Percentiles rank a stretch among this genome's conserved stretches.
Evolutionary conservation across 2,888 invertebrate genomes (phyloP).

Genomic region (Metopia argyrocephala): DNA sequence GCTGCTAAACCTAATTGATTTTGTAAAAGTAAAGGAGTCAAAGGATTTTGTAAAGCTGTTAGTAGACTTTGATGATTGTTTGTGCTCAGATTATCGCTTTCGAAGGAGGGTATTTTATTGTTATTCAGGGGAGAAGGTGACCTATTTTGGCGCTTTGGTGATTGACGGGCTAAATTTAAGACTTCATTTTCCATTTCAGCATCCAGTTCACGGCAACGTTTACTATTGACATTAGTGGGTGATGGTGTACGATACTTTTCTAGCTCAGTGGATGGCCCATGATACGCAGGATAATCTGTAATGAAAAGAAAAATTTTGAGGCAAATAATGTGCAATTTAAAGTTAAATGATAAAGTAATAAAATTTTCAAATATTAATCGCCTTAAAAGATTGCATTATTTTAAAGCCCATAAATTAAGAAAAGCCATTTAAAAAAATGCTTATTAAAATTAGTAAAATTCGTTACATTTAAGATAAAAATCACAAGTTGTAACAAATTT

Average conservation of each 20-base stretch:
- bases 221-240: slow-evolving; percentile 72
- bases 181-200: slow-evolving; percentile 70
- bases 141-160: slow-evolving; percentile 68
- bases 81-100: slow-evolving; percentile 42
- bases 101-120: slow-evolving; percentile 16
- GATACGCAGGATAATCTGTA: slow-evolving; percentile 73
- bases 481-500: slow-evolving; percentile 6
- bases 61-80: slow-evolving; percentile 56
- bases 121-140: slow-evolving; percentile 46
- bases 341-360: neutral
- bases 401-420: neutral
- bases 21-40: slow-evolving; percentile 73
- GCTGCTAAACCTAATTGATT: slow-evolving; percentile 72
- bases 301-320: slow-evolving; percentile 36
- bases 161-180: slow-evolving; percentile 71
- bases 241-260: slow-evolving; percentile 61
- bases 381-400: neutral
- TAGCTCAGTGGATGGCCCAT: slow-evolving; percentile 64
- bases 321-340: neutral
- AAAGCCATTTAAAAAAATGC: neutral
- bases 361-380: neutral
- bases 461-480: slow-evolving; percentile 51
- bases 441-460: slow-evolving; percentile 45
- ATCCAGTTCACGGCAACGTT: slow-evolving; percentile 69
- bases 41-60: slow-evolving; percentile 72